Base-by-base conservation (phyloP, 2,113 vertebrate species). In the Vidua macroura region DNA sequence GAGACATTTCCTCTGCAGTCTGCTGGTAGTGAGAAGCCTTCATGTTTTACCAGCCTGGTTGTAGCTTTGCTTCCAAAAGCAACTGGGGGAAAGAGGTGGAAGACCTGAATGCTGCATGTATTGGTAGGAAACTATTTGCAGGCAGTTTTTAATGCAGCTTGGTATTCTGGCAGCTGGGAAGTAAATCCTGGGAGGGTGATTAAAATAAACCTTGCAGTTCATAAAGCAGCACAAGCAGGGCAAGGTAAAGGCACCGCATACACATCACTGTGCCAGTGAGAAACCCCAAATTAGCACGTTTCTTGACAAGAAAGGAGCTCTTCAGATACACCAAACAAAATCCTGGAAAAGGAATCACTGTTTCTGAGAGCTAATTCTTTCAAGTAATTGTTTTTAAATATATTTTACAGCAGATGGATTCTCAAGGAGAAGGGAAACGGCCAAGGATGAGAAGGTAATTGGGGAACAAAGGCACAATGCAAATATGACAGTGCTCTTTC, bases 401-500 rank as follows among this genome's bases (percentile, higher is more conserved):
- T 89, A 19, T 96, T 92, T 94, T 43, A 9, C 92, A 96, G 96
- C 95, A 94, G 86, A 59, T 82, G 74, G 80, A 78, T 76, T 43
- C 63, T 86, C 82, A 33, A 17, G 56, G 63, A 70, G 74, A 85
- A 51, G 53, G 91, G 37, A 97, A 95, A 37, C 74, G 22, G 5
- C 70, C 73, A 8, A 83, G 92, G 74, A 93, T 75, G 84, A 94
- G 96, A 94, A 97, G 96, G 97, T 97, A 97, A 95, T 66, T 75
- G 72, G 20, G 62, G 88, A 88, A 58, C 78, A 91, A 77, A 90
- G 77, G 60, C 69, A 55, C 2, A 17, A 55, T 68, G 72, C 39
- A 75, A 93, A 83, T 46, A 10, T 0, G 2, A 46, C 0, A 59
- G 3, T 39, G 67, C 75, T 92, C 19, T 81, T 86, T 81, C 60